Conservation (phyloP, 2,888 invertebrate genomes). For the Lissocephala sabroskyi region DNA sequence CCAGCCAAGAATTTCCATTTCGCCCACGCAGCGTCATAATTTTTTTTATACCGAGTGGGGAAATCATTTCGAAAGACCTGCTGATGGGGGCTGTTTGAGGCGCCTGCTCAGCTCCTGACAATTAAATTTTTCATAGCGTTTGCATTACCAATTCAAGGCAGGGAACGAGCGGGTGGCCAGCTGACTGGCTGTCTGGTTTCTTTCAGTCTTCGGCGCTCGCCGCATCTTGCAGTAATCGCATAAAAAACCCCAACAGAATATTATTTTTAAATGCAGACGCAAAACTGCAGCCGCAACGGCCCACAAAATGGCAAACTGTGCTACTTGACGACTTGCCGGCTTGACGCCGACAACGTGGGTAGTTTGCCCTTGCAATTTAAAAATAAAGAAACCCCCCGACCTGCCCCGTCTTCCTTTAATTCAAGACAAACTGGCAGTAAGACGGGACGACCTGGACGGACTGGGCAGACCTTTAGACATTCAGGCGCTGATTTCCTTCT, state of each 20-base stretch:
- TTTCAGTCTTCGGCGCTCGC: background rate
- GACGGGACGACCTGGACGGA: no score
- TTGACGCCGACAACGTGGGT: conserved; percentile 40
- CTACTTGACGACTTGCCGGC: conserved; percentile 24
- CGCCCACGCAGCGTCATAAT: no score
- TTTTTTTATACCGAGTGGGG: no score
- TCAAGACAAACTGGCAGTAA: no score
- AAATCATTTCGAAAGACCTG: no score
- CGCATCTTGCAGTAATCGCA: no score
- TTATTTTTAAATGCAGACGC: conserved; percentile 37
- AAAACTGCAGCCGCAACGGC: background rate
- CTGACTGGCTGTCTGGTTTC: background rate
- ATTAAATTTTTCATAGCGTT: conserved; percentile 42
- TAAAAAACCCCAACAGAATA: conserved; percentile 19
- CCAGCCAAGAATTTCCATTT: no score
- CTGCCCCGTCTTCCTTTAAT: conserved; percentile 21
- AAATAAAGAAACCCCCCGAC: conserved; percentile 35
- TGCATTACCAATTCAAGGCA: background rate
- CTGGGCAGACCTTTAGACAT: no score
- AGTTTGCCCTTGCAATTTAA: conserved; percentile 60
- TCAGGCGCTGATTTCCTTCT: no score
- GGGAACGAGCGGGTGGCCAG: conserved; percentile 2
- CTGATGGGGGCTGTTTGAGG: no score
- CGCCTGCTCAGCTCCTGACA: conserved; percentile 42
- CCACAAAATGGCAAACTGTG: no score